Evolutionary conservation across 2,797 vertebrate species (phyloP), one percentile per base, ranked within the genome.

Genomic region (Gymnothorax reevesii): DNA sequence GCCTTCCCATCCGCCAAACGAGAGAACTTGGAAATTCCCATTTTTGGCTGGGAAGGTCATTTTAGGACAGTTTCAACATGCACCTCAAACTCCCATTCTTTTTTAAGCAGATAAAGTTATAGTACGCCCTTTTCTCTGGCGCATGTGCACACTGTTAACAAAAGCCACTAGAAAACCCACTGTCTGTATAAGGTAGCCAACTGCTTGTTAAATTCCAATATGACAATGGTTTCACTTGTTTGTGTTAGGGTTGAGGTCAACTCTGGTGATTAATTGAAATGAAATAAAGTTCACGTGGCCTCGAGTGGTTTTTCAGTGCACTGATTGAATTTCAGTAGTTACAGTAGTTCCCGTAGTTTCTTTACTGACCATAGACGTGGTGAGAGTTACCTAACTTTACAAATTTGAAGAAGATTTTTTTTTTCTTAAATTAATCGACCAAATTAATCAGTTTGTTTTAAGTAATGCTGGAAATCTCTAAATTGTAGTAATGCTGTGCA

Each of bases 1-100:
- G 91, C 88, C 91, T 95, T 93, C 93, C 90, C 91, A 91, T 94
- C 92, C 87, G 90, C 92, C 91, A 62, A 86, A 84, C 87, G 85
- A 33, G 12, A 7, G 42, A n/a, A 2, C 4, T 15, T 1, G 42
- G 54, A 79, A 75, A 22, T 3, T 7, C 42, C 1, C 49, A 2
- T 42, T 22, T n/a, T 20, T 7, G 4, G 49, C 9, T 20, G 7
- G 71, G 22, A 79, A 79, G 75, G 75, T 79, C 49, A 7, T 17
- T 79, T 20, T 7, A 79, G 75, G 75, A 79, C 49, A 54, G 17
- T 7, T 3, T 79, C 42, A 4, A 0, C 2, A 6, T 7, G n/a
- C 15, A 79, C 3, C 42, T 54, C 17, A 1, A 7, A 15, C 42
- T 54, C 7, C 15, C 20, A n/a, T 49, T 49, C 42, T 79, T 22